Conservation (phyloP, 2,888 invertebrate species). For the Crepidodera aurea region DNA sequence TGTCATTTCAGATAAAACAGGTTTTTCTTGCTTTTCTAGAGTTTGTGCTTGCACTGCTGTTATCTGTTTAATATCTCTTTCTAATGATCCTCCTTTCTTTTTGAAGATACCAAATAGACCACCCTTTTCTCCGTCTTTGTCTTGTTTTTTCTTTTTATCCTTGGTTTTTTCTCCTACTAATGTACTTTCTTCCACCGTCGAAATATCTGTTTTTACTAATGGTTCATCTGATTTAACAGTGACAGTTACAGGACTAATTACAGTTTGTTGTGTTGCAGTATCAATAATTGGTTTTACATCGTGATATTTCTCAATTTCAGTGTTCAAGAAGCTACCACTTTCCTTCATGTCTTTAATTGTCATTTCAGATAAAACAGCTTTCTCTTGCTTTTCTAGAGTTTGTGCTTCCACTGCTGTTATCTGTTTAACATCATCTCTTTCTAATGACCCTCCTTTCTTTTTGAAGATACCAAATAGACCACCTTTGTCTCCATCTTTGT, state of each 20-base stretch:
- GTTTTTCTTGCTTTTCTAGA: constrained; percentile 27
- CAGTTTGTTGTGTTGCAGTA: constrained; percentile 4
- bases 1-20: constrained; percentile 33
- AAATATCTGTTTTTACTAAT: too few species aligned
- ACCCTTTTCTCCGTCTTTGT: not conserved
- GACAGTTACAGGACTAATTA: too few species aligned
- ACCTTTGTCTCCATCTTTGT: not conserved
- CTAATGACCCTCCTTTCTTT: constrained; percentile 12
- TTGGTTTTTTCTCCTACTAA: too few species aligned
- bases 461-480: constrained; percentile 27
- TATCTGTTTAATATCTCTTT: constrained; percentile 8
- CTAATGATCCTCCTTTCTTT: constrained; percentile 12
- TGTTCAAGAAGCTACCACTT: constrained; percentile 39
- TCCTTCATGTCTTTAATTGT: constrained; percentile 36
- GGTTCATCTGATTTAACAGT: too few species aligned
- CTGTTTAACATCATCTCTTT: too few species aligned
- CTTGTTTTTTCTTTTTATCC: constrained; percentile 1
- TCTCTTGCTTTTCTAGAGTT: not conserved
- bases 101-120: constrained; percentile 29
- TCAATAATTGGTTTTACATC: constrained; percentile 30
- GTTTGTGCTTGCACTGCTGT: constrained; percentile 1
- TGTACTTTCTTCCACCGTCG: too few species aligned
- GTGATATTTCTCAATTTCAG: constrained; percentile 27
- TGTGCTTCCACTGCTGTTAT: not conserved
- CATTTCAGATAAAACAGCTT: constrained; percentile 34